Conservation (phyloP, 1,140 invertebrate species). For the Araneus ventricosus region DNA sequence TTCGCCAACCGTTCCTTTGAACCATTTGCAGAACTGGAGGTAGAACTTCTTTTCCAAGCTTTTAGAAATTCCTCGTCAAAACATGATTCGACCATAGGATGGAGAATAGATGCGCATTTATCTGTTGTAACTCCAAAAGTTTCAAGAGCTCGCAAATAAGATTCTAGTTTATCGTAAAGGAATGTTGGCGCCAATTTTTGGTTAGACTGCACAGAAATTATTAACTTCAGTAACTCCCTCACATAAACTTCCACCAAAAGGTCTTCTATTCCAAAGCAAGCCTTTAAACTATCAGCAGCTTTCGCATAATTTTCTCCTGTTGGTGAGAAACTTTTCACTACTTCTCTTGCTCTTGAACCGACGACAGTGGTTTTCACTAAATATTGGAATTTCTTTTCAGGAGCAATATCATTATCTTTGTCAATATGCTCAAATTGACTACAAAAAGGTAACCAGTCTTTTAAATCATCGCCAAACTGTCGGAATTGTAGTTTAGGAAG, state of each 20-base stretch:
- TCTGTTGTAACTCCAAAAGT: conserved; percentile 33
- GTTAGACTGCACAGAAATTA: background rate
- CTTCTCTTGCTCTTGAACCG: too few relatives aligned
- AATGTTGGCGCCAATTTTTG: background rate
- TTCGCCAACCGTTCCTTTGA: background rate
- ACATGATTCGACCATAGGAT: conserved; percentile 44
- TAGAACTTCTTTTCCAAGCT: conserved; percentile 2
- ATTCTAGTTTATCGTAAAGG: conserved; percentile 30
- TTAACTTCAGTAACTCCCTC: conserved; percentile 58
- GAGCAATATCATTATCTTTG: too few relatives aligned
- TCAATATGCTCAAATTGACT: too few relatives aligned
- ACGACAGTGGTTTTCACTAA: too few relatives aligned
- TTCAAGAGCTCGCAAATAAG: conserved; percentile 33
- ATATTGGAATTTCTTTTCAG: too few relatives aligned
- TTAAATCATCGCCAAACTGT: too few relatives aligned
- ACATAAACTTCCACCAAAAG: conserved; percentile 41
- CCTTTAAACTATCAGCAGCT: background rate
- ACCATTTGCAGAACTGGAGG: background rate
- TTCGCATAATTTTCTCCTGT: background rate
- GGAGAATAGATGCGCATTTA: conserved; percentile 42
- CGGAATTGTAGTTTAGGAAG: too few relatives aligned
- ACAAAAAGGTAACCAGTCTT: too few relatives aligned
- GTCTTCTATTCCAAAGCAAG: background rate
- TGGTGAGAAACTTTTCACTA: background rate
- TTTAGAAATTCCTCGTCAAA: conserved; percentile 37